These are phyloP conservation scores for Pseudochirops corinnae DNA, from an alignment of 2,797 vertebrate species.

Conservation along the genomic window DNA sequence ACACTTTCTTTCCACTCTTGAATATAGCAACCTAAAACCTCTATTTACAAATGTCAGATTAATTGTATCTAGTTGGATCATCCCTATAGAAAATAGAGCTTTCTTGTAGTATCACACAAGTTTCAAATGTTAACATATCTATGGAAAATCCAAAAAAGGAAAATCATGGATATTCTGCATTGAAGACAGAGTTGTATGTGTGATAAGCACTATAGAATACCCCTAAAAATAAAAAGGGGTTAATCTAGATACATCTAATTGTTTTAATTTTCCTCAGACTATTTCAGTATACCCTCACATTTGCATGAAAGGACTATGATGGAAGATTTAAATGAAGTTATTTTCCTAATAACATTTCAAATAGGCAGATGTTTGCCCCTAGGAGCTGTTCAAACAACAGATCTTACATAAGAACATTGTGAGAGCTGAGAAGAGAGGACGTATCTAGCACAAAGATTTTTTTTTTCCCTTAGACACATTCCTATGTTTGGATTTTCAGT, in stretches of 20 bases:
- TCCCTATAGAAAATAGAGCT: slow-evolving; percentile 34
- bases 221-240: slow-evolving; percentile 42
- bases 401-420: slow-evolving; percentile 68
- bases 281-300: slow-evolving; percentile 45
- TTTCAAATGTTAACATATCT: slow-evolving; percentile 44
- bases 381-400: slow-evolving; percentile 72
- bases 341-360: slow-evolving; percentile 75
- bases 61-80: slow-evolving; percentile 62
- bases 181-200: slow-evolving; percentile 29
- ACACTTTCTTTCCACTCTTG: not conserved
- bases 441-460: slow-evolving; percentile 46
- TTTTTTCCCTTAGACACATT: slow-evolving; percentile 29
- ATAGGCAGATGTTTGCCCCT: slow-evolving; percentile 77
- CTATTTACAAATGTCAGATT: slow-evolving; percentile 56
- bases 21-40: slow-evolving; percentile 19
- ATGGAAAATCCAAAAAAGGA: slow-evolving; percentile 35
- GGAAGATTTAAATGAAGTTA: slow-evolving; percentile 78
- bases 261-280: slow-evolving; percentile 38
- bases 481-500: slow-evolving; percentile 47
- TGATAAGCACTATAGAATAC: not conserved
- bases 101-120: not conserved
- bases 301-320: slow-evolving; percentile 55
- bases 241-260: slow-evolving; percentile 50
- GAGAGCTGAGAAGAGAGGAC: slow-evolving; percentile 53
- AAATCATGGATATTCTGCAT: slow-evolving; percentile 48